phyloP scores from a whole-genome alignment of 2,113 vertebrate species.

The Boulengeromyrus knoepffleri region DNA sequence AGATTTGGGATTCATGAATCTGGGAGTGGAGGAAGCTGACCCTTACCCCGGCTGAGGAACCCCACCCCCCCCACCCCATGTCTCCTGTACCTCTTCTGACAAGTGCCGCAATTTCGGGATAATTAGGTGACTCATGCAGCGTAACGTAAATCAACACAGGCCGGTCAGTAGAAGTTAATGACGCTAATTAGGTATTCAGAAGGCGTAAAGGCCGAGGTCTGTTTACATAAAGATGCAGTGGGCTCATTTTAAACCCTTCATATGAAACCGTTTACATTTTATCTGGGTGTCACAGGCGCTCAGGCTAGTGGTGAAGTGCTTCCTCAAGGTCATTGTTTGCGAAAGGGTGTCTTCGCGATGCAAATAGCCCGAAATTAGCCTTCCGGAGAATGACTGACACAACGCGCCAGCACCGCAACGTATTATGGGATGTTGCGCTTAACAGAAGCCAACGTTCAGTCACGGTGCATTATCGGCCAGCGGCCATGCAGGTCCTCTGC shows the following conservation, averaged over 20 bases:
- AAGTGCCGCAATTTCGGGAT: not conserved
- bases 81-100: not conserved
- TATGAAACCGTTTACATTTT: not conserved
- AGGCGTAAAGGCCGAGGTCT: not conserved
- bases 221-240: not conserved
- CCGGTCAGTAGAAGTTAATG: conserved; percentile 1
- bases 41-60: not conserved
- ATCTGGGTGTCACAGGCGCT: not conserved
- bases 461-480: not conserved
- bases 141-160: not conserved
- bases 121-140: not conserved
- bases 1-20: not conserved
- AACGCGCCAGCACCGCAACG: not conserved
- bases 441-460: not conserved
- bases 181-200: not conserved
- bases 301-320: not conserved
- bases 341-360: not conserved
- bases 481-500: not conserved
- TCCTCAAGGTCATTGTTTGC: conserved; percentile 1
- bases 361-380: not conserved
- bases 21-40: not conserved
- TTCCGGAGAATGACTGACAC: not conserved
- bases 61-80: not conserved
- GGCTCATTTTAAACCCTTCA: not conserved
- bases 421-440: not conserved